phyloP scores from a whole-genome alignment of 2,113 vertebrate genomes.

The Pollachius pollachius region DNA sequence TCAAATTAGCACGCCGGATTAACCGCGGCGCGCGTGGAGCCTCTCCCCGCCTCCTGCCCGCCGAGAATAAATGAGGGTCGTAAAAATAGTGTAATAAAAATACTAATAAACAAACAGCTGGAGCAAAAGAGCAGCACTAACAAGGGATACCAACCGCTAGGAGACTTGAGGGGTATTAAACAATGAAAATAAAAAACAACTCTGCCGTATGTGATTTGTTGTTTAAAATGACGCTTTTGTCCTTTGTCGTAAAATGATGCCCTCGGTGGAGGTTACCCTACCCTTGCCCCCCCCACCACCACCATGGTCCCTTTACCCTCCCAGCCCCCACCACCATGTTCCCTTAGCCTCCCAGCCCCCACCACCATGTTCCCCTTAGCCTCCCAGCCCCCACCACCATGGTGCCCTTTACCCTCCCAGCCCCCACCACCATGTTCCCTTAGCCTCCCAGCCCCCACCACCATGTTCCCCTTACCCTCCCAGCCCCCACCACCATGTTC shows the following conservation, averaged over 20 bases:
- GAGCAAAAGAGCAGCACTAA: constrained; percentile 26
- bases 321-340: constrained; percentile 23
- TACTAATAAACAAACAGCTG: constrained; percentile 21
- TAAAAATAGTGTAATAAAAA: constrained; percentile 47
- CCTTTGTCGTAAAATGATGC: constrained; percentile 71
- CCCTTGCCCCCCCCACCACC: constrained; percentile 4
- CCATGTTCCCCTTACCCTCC: neutral
- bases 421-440: constrained; percentile 35
- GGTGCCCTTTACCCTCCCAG: constrained; percentile 23
- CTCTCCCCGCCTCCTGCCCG: no score
- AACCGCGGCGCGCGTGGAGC: no score
- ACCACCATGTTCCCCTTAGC: neutral
- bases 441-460: no score
- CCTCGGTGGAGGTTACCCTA: constrained; percentile 49
- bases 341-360: no score
- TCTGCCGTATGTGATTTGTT: constrained; percentile 65
- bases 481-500: constrained; percentile 30
- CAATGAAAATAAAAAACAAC: constrained; percentile 36
- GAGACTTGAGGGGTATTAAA: constrained; percentile 50
- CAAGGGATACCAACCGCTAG: constrained; percentile 35
- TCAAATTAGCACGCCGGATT: constrained; percentile 33
- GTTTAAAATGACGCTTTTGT: constrained; percentile 64
- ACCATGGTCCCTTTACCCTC: no score
- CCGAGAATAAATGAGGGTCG: constrained; percentile 11
- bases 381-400: constrained; percentile 35